These are phyloP conservation scores for Helleia helle DNA, from an alignment of 2,888 invertebrate species.

Conservation along the genomic window DNA sequence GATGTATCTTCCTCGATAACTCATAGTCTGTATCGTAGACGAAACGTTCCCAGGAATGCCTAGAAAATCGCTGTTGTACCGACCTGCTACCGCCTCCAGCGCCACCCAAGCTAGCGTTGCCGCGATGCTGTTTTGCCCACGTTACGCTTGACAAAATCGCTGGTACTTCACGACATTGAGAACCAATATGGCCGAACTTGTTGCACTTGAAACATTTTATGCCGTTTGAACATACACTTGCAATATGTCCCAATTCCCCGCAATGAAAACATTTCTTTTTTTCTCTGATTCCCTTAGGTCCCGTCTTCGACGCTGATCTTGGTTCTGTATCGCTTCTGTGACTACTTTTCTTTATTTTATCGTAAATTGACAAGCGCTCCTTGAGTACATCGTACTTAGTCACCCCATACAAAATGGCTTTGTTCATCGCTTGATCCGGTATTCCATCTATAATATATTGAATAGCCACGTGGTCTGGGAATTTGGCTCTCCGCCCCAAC, in stretches of 20 bases:
- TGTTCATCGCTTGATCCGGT: conserved; percentile 13
- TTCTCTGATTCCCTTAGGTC: no score
- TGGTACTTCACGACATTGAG: not conserved
- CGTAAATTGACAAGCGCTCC: no score
- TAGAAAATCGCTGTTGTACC: no score
- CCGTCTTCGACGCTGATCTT: no score
- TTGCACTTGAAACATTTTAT: conserved; percentile 9
- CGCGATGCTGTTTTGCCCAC: no score
- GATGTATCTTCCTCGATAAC: no score
- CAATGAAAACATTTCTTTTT: conserved; percentile 1
- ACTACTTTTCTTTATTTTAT: conserved; percentile 1
- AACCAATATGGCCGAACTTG: conserved; percentile 9
- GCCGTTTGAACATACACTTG: not conserved
- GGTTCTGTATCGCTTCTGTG: no score
- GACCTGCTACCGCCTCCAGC: no score
- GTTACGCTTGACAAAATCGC: no score
- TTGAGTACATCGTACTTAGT: conserved; percentile 15
- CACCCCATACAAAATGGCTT: conserved; percentile 20
- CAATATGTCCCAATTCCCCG: not conserved
- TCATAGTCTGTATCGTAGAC: no score
- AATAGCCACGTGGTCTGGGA: conserved; percentile 21
- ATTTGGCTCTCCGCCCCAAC: not conserved
- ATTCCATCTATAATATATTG: conserved; percentile 25
- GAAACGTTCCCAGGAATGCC: no score
- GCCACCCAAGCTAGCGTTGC: no score